Conservation (phyloP, 2,797 vertebrate species). For the Hirundo rustica region DNA sequence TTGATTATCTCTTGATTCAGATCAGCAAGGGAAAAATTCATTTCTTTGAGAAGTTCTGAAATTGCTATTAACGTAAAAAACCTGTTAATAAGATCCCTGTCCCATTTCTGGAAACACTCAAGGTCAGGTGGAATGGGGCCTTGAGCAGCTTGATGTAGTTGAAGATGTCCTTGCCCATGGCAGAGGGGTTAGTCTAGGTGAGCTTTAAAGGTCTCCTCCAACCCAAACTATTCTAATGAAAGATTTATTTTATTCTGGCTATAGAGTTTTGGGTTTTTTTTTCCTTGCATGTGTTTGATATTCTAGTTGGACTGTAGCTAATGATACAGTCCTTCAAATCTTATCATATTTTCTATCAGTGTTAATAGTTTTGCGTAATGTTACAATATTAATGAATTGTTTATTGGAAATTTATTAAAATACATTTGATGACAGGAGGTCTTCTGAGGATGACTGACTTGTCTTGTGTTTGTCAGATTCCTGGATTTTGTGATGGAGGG, state of each 20-base stretch:
- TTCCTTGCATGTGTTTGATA: neutral
- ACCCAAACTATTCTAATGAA: neutral
- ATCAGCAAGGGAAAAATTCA: neutral
- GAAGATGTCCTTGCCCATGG: neutral
- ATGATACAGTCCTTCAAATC: neutral
- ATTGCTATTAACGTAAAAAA: neutral
- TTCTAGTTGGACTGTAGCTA: neutral
- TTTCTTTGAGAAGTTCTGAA: neutral
- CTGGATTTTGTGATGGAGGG: conserved; percentile 94
- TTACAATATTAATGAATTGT: neutral
- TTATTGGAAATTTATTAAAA: neutral
- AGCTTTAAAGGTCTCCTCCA: neutral
- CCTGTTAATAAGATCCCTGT: neutral
- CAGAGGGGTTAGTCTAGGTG: neutral
- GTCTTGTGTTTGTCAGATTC: conserved; percentile 82
- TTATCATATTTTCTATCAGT: neutral
- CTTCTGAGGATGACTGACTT: neutral
- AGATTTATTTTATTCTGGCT: neutral
- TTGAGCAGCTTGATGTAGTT: neutral
- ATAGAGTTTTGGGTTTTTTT: rapidly evolving
- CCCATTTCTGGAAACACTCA: neutral
- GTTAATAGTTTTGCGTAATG: neutral
- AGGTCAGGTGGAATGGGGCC: neutral
- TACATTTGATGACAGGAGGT: neutral
- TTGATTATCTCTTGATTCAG: neutral